Conservation (phyloP, 2,113 vertebrate species). For the Seriola aureovittata region DNA sequence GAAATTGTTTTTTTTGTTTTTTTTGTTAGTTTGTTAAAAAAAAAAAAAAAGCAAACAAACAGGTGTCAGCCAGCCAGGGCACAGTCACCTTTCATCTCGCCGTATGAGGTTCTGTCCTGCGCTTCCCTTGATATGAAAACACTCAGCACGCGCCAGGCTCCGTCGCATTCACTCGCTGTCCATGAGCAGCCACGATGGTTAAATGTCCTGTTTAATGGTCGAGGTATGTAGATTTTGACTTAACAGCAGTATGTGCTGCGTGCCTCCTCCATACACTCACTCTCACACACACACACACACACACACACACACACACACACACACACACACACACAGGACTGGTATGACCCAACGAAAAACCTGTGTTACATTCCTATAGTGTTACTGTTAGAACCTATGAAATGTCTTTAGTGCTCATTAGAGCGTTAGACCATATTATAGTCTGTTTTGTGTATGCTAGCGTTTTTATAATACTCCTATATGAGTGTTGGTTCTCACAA, state of each 20-base stretch:
- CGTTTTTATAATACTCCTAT: too few relatives aligned
- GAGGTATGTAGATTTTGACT: constrained; percentile 65
- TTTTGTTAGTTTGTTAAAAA: neutral
- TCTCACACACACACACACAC: neutral
- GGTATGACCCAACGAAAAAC: constrained; percentile 22
- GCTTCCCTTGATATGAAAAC: constrained; percentile 60
- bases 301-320: neutral
- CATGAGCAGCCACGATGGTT: constrained; percentile 66
- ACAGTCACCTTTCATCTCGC: constrained; percentile 54
- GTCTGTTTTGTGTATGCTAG: neutral
- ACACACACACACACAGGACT: neutral
- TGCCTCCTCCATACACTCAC: neutral
- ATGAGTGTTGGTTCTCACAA: neutral
- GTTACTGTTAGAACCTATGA: neutral
- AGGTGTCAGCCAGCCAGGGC: constrained; percentile 42
- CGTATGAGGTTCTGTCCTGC: constrained; percentile 41
- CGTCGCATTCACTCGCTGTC: constrained; percentile 46
- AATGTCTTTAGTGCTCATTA: neutral
- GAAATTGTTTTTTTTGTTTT: neutral
- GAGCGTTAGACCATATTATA: neutral
- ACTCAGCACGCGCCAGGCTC: constrained; percentile 43
- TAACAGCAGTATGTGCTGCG: neutral
- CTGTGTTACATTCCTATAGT: neutral
- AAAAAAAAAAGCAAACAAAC: neutral
- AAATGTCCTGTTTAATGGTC: constrained; percentile 76